phyloP scores from a whole-genome alignment of 2,113 vertebrate genomes.

The Serinus canaria region DNA sequence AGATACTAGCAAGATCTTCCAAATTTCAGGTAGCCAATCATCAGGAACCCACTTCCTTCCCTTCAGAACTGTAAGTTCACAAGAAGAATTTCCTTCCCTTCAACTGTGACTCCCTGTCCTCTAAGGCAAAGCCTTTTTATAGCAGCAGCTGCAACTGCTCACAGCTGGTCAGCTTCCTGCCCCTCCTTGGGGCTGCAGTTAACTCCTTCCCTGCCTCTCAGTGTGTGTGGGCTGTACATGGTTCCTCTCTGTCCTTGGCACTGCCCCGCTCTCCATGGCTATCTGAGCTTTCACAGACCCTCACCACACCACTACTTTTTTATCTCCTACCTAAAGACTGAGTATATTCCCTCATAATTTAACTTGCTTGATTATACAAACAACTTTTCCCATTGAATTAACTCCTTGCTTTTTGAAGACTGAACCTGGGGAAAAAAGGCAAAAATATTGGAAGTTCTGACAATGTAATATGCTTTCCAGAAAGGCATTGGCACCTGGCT shows the following conservation, averaged over 20 bases:
- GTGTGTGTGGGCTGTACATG: rapidly evolving
- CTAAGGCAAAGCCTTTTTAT: slow-evolving; percentile 56
- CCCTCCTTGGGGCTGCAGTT: slow-evolving; percentile 14
- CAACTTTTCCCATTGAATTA: background rate
- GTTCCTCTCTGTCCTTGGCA: background rate
- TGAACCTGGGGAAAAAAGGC: background rate
- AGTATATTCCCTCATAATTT: background rate
- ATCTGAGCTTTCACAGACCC: background rate
- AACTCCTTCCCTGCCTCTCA: background rate
- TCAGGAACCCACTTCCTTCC: slow-evolving; percentile 30
- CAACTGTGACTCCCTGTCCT: background rate
- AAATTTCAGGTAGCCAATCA: background rate
- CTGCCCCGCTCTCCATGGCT: background rate
- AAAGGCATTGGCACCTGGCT: background rate
- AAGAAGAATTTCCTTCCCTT: slow-evolving; percentile 59
- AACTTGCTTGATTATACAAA: background rate
- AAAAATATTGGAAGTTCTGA: background rate
- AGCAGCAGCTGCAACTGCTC: slow-evolving; percentile 60
- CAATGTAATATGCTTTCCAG: background rate
- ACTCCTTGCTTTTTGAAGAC: background rate
- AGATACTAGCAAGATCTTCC: background rate
- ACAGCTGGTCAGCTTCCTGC: slow-evolving; percentile 61
- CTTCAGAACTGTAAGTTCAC: slow-evolving; percentile 5
- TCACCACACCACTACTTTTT: background rate
- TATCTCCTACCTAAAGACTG: background rate